Base-by-base conservation (phyloP, 2,888 invertebrate species). In the Agrilus mali region DNA sequence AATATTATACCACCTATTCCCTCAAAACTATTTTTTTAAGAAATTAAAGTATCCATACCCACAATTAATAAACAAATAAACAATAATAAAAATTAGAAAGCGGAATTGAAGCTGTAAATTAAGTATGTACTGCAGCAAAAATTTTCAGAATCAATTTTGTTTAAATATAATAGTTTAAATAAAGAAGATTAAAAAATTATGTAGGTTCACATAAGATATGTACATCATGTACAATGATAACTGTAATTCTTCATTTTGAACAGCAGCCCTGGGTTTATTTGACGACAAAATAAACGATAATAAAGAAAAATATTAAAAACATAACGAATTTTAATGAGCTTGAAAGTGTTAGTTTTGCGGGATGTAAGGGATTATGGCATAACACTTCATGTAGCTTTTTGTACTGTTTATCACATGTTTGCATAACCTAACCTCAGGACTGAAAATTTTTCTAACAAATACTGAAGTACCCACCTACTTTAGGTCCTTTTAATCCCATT, bases 311-410 rank as follows among this genome's bases (percentile, higher is more conserved):
- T 1, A 10, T 27, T 27, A 27, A 16, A 5, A 44, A 36, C 13
- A 31, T 27, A 45, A 46, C 31, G 47, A 48, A 48, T 44, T 46
- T 45, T 31, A 41, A 47, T 41, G 43, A 38, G 13, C 38, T 47
- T 37, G 14, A 27, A 1, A 36, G 37, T 41, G 44, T 36, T 38
- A 42, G 44, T 42, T 48, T 42, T 41, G 36, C 38, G 32, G 46
- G 38, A 15, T 33, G 53, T 45, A 47, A 41, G 40, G 56, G 56
- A 52, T 46, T 58, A 63, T 60, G 63, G 64, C 59, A 53, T 60
- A 64, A 63, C 65, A 63, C 64, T 64, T 65, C 65, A 65, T 65
- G 64, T 63, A 52, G 52, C 52, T 47, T 46, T 49, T 48, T 33
- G 44, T 48, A 46, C 27, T 27, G 27, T 27, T 44, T 49, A 47